Percentiles rank a stretch among this genome's conserved stretches.
Conservation (phyloP, 2,797 vertebrate species). For the Phalanger gymnotis region DNA sequence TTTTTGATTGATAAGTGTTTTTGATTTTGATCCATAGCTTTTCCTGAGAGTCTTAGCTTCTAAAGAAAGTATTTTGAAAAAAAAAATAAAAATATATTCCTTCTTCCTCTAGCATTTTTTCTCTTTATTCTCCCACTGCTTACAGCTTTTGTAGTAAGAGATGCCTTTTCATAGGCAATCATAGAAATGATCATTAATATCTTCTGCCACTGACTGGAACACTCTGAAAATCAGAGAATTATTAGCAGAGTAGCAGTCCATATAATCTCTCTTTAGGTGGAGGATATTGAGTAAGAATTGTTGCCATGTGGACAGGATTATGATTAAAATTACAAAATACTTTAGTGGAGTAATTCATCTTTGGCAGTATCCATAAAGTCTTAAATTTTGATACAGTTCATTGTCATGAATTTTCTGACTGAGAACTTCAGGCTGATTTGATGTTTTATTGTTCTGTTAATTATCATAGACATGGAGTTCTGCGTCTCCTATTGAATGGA, state of each 20-base stretch:
- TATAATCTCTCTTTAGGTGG: not conserved
- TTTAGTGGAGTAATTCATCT: not conserved
- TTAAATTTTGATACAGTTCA: not conserved
- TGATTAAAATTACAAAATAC: not conserved
- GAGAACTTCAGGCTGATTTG: not conserved
- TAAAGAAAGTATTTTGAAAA: not conserved
- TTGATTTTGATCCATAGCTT: not conserved
- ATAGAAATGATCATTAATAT: not conserved
- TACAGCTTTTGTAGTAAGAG: not conserved
- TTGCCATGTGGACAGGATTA: not conserved
- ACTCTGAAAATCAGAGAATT: not conserved
- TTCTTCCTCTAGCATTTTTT: not conserved
- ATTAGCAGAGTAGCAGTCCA: not conserved
- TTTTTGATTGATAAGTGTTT: not conserved
- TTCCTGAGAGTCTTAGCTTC: not conserved
- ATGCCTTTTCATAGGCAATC: not conserved
- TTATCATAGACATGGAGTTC: not conserved
- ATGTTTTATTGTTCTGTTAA: fast-evolving
- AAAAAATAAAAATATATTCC: not conserved
- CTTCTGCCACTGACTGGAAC: not conserved
- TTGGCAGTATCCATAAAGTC: not conserved
- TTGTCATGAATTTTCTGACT: not conserved
- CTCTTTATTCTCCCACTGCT: not conserved
- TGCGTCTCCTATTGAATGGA: too few relatives aligned
- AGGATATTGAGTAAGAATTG: not conserved